These are phyloP conservation scores for Poecilobothrus nobilitatus DNA, from an alignment of 2,888 invertebrate genomes.

Conservation along the genomic window DNA sequence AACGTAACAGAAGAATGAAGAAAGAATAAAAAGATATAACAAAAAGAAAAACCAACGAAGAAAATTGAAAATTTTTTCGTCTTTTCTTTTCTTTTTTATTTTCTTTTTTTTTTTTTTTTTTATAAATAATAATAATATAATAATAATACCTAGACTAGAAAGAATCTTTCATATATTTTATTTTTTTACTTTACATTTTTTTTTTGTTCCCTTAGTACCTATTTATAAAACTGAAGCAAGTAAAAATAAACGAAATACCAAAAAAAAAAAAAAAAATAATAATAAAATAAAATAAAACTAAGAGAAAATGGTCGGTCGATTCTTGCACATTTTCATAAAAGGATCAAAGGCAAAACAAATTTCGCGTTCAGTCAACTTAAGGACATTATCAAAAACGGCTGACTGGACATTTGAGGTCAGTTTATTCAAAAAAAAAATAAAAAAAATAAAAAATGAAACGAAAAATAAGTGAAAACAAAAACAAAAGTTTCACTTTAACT, in stretches of 20 bases:
- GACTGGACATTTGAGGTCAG: slow-evolving; percentile 22
- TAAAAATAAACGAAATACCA: too few relatives aligned
- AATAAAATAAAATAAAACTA: background rate
- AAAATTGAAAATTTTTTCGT: background rate
- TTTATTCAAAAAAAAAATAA: slow-evolving; percentile 7
- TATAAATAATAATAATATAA: background rate
- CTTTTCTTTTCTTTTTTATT: too few relatives aligned
- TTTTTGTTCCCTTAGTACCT: too few relatives aligned
- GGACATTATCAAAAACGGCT: slow-evolving; percentile 28
- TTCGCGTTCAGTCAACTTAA: slow-evolving; percentile 27
- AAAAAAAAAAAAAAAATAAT: too few relatives aligned
- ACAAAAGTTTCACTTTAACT: background rate
- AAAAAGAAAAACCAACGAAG: background rate
- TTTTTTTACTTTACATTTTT: too few relatives aligned
- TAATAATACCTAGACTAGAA: slow-evolving; percentile 6
- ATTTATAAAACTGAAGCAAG: too few relatives aligned
- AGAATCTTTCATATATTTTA: background rate
- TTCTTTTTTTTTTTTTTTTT: too few relatives aligned
- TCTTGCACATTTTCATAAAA: slow-evolving; percentile 2
- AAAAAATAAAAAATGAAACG: background rate
- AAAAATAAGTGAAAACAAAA: background rate
- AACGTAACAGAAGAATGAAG: background rate
- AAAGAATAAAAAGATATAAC: background rate
- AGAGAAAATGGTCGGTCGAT: background rate
- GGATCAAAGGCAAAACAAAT: slow-evolving; percentile 8